phyloP scores from a whole-genome alignment of 2,113 vertebrate genomes.

The Ranitomeya imitator region DNA sequence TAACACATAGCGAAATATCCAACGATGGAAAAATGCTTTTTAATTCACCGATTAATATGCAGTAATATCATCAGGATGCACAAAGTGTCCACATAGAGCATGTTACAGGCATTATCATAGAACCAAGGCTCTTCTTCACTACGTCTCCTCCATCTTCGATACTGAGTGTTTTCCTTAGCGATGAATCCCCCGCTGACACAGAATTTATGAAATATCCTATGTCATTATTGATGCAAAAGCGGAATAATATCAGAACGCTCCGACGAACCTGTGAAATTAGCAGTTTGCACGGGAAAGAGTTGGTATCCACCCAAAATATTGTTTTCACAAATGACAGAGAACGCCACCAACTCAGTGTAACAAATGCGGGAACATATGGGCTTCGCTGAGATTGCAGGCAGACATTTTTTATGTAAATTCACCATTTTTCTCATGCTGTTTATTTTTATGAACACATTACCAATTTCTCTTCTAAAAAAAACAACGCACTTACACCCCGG shows the following conservation, averaged over 20 bases:
- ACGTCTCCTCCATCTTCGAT: too few species aligned
- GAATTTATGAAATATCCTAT: not conserved
- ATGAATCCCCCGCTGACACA: not conserved
- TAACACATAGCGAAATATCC: too few species aligned
- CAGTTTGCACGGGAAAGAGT: not conserved
- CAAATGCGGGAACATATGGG: slow-evolving; percentile 20
- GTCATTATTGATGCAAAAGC: slow-evolving; percentile 18
- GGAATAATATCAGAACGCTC: not conserved
- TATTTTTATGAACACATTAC: slow-evolving; percentile 4
- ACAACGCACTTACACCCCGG: not conserved
- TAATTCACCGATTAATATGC: too few species aligned
- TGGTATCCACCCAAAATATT: slow-evolving; percentile 25
- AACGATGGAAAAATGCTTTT: too few species aligned
- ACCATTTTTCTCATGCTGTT: slow-evolving; percentile 3
- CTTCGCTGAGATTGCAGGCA: not conserved
- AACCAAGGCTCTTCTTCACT: too few species aligned
- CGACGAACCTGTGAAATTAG: slow-evolving; percentile 20
- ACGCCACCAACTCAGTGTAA: slow-evolving; percentile 7
- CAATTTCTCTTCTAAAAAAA: slow-evolving; percentile 1
- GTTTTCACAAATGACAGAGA: slow-evolving; percentile 23
- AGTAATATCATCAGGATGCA: too few species aligned
- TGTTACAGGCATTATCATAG: too few species aligned
- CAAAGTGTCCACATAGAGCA: not conserved
- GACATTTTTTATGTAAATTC: slow-evolving; percentile 21
- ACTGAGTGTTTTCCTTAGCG: not conserved